Percentiles rank a stretch among this genome's conserved stretches.
Conservation (phyloP, 1,140 invertebrate genomes). For the Cyclargus thomasi region DNA sequence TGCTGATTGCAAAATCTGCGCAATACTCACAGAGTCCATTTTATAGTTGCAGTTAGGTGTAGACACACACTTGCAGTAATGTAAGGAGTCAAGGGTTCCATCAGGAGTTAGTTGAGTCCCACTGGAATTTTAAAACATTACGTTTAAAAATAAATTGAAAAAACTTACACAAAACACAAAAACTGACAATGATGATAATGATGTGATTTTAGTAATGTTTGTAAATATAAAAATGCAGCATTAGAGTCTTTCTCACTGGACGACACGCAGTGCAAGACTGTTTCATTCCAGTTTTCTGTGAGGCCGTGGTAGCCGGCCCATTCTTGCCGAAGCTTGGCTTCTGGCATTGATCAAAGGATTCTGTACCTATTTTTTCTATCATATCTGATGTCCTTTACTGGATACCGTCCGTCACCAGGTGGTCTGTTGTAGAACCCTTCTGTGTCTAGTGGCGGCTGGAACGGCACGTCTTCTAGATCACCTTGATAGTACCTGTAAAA, state of each 20-base stretch:
- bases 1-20: no score
- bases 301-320: no score
- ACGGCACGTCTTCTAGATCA: slow-evolving; percentile 38
- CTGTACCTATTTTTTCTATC: background rate
- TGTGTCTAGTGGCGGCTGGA: slow-evolving; percentile 39
- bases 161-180: no score
- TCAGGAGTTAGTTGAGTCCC: slow-evolving; percentile 22
- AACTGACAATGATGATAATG: no score
- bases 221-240: no score
- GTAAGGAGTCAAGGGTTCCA: slow-evolving; percentile 45
- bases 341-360: background rate
- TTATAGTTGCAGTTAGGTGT: slow-evolving; percentile 39
- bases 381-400: slow-evolving; percentile 27
- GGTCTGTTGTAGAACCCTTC: slow-evolving; percentile 57
- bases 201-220: no score
- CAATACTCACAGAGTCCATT: slow-evolving; percentile 25
- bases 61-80: slow-evolving; percentile 51
- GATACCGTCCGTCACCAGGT: slow-evolving; percentile 40
- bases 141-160: background rate
- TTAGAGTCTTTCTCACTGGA: no score
- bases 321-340: no score
- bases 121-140: background rate
- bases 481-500: slow-evolving; percentile 25
- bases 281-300: no score
- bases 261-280: no score